Base-by-base conservation (phyloP, 2,888 invertebrate genomes). In the Deilephila elpenor region DNA sequence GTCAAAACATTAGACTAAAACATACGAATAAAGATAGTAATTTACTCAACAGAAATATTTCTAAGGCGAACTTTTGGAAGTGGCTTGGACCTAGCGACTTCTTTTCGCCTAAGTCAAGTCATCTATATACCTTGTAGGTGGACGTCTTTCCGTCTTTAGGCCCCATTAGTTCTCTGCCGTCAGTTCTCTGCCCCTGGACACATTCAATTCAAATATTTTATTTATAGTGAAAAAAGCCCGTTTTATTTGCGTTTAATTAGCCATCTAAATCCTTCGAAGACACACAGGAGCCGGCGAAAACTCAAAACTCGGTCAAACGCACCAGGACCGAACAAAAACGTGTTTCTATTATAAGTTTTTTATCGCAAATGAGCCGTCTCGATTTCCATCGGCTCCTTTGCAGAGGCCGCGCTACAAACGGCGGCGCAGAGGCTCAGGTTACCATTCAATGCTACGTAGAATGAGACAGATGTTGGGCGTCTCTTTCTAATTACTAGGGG, bases 331-430 rank as follows among this genome's bases (percentile, higher is more conserved):
- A 56, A 32, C 64, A 67, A 67, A 67, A 67, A 67, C 67, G 51
- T 67, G 67, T 67, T 60, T 60, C 60, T 44, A 29, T 67, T 67
- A 25, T 67, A 6, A 44, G 44, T 44, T 51, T 67, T 37, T n/a
- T 6, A n/a, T 56, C 56, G n/a, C 56, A 56, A 62, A 67, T 67
- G 51, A 67, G 67, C 67, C 17, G 25, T 67, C 67, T 67, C 64
- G 5, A 51, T 51, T 67, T 17, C 67, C 44, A 37, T 3, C n/a
- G 56, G 62, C n/a, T 62, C n/a, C 62, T 25, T 67, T 67, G 34
- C 62, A 62, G 19, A 34, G 62, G 56, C 17, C n/a, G 37, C 37
- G 37, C 37, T 14, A 67, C 67, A 51, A 51, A 51, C 44, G 51
- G n/a, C 67, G 67, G 29, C 29, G 62, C 19, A 44, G 37, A 34